Evolutionary conservation across 2,113 vertebrate species (phyloP), one percentile per base, ranked within the genome.

Genomic region (Grantiella picta): DNA sequence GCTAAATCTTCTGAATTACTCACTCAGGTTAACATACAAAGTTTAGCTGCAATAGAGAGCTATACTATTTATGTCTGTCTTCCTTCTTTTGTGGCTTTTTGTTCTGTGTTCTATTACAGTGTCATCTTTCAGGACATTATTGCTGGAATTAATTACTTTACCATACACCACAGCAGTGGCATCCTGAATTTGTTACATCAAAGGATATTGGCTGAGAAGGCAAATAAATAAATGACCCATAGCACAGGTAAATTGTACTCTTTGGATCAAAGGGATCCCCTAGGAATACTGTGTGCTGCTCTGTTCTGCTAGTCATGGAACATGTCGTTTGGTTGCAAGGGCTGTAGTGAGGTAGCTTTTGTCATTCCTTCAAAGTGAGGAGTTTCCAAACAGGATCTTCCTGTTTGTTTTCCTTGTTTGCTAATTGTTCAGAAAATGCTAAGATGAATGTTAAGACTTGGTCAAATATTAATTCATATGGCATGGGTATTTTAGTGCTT

Each of bases 221-320:
- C 91, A 94, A 96, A 97, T 95, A 96, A 95, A 77, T 71, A 91
- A 97, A 96, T 94, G 92, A 89, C 87, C 91, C 68, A 16, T 94
- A 94, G 85, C 87, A 83, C 91, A 95, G 90, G 94, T 96, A 92
- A 94, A 90, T 71, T 56, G 25, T 89, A 31, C 81, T 92, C 69
- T 50, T 79, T 65, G 89, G 90, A 94, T 97, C 95, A 97, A 97
- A 97, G 92, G 75, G 16, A 16, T 92, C 64, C 85, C 64, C 52
- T 57, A 81, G 56, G 77, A 92, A 71, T 82, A 75, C 80, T 28
- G n/a, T 78, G 85, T 42, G 50, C 71, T 64, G 29, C 86, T 92
- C 10, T 12, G 18, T 76, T 79, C 78, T 79, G 57, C 79, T 70
- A 82, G 66, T 70, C 64, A 18, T 64, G 84, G 88, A 89, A 92